phyloP scores from a whole-genome alignment of 2,888 invertebrate genomes.

The Stegana nigrithorax region DNA sequence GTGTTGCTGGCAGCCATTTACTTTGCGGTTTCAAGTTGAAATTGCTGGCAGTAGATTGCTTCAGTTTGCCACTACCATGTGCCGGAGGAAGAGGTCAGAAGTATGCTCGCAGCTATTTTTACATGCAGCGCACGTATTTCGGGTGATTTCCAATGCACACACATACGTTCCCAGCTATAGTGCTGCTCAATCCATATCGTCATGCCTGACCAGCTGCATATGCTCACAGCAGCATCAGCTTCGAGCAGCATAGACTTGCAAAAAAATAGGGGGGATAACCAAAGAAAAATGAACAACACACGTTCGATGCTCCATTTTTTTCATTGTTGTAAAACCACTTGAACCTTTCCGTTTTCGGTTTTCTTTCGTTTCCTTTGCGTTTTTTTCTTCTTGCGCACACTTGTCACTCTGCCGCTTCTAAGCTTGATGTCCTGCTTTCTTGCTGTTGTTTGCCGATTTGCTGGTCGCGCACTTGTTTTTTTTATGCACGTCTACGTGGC shows the following conservation, averaged over 20 bases:
- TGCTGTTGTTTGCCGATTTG: neutral
- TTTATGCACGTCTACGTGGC: too few species aligned
- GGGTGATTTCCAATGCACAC: slow-evolving; percentile 4
- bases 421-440: neutral
- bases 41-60: neutral
- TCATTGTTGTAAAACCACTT: too few species aligned
- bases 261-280: too few species aligned
- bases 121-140: slow-evolving; percentile 6
- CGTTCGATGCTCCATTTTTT: neutral
- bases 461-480: neutral
- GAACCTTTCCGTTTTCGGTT: too few species aligned
- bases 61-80: neutral
- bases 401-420: neutral
- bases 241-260: too few species aligned
- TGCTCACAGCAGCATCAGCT: too few species aligned
- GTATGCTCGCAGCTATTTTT: neutral
- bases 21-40: slow-evolving; percentile 3
- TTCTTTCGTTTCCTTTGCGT: neutral
- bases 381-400: neutral
- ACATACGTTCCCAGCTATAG: neutral
- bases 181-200: too few species aligned
- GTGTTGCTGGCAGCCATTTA: slow-evolving; percentile 8
- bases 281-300: too few species aligned
- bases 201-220: neutral
- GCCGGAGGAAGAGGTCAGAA: too few species aligned